Evolutionary conservation across 2,113 vertebrate species (phyloP), one percentile per base, ranked within the genome.

Genomic region (Balaenoptera acutorostrata): DNA sequence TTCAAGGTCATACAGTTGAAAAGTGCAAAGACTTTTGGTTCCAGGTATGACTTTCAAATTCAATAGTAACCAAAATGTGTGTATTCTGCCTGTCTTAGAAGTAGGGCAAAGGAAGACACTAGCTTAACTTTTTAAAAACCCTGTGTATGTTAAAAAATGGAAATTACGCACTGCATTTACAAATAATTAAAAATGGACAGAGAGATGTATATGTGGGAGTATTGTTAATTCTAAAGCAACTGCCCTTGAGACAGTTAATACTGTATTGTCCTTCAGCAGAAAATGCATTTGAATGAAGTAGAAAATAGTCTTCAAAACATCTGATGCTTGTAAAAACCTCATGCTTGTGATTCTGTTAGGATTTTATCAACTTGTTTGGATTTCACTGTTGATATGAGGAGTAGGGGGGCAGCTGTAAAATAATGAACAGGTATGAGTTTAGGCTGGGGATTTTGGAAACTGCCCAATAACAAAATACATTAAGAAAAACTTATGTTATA

Each of bases 301-400:
- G 41, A 92, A 92, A 96, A 94, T 7, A 14, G 31, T 49, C 33
- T 94, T 77, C 69, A 71, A 71, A 88, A 96, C 89, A 83, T n/a
- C 0, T 75, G 31, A 84, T 71, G 36, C 49, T 80, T 96, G 33
- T 2, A 33, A 71, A 91, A 91, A 82, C n/a, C 36, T 9, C 11
- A 9, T 57, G 55, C 44, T 77, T 69, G 23, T 63, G 57, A 64
- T 87, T 88, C 74, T 69, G 36, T 33, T 74, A 68, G 74, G n/a
- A 64, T 69, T 80, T 55, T 94, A 88, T 55, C 87, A 57, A 33
- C 29, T 39, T 77, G 21, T 49, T 83, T 87, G 46, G 33, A 86
- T 92, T 95, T 93, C 46, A 83, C 6, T 68, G 61, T 59, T 89
- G 52, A 74, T 27, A 64, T 17, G 52, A 87, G 44, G 29, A 66